Base-by-base conservation (phyloP, 2,888 invertebrate species). In the Endotricha flammealis region DNA sequence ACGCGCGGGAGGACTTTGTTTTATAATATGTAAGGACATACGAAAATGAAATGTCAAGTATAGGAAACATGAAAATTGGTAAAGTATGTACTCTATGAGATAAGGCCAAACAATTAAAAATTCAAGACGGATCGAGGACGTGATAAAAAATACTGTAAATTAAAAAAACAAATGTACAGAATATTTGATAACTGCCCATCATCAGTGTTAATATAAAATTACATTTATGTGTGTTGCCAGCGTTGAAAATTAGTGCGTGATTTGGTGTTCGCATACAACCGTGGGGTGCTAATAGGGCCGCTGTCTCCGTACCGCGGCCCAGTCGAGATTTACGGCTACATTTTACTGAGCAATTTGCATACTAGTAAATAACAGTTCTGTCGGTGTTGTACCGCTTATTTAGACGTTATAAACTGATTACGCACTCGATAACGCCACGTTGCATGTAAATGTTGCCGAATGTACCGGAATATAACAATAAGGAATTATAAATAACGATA, bases 391-490 rank as follows among this genome's bases (percentile, higher is more conserved):
- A 57, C 62, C 65, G 69, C 64, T 73, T 77, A 78, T 77, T 76
- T 73, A 77, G 75, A 72, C 71, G 71, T 72, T 73, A 68, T 74
- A 70, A 69, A 70, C 71, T 72, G 74, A 79, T 77, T 70, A 74
- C 65, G 63, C 57, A 62, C 61, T 64, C 64, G 76, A 77, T 78
- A 78, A 71, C 65, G 58, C 60, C 57, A 53, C 56, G 56, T 58
- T 52, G 62, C 61, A 70, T 71, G 64, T 69, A 74, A 75, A 73
- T 70, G 62, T 64, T 62, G 56, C 54, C 42, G 52, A 52, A 52
- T 57, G 51, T 42, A 55, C 56, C 60, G 59, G 54, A 58, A 59
- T 59, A 59, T 49, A 53, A 44, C 49, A 54, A 48, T 48, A 51
- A 53, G 44, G 42, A 37, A 41, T 42, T 47, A 44, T 47, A 47